phyloP scores from a whole-genome alignment of 2,888 invertebrate genomes.

The Acanthosepion esculentum region DNA sequence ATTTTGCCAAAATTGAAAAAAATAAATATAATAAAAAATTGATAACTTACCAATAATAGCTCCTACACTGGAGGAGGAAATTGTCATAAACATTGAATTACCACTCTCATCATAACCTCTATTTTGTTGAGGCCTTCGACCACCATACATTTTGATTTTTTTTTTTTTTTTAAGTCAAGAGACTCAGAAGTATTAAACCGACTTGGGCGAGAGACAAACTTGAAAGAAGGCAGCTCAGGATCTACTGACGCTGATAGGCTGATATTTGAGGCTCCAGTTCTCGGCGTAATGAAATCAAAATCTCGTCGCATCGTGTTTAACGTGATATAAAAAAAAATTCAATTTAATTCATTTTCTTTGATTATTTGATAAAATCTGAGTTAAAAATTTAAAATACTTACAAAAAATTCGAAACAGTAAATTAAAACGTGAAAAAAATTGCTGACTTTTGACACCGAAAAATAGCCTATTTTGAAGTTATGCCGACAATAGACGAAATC shows the following conservation, averaged over 20 bases:
- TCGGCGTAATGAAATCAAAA: neutral
- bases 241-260: neutral
- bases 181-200: neutral
- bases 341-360: neutral
- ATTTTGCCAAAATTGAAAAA: neutral
- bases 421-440: neutral
- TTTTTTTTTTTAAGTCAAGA: neutral
- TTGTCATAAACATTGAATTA: conserved; percentile 33
- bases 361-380: neutral
- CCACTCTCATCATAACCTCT: neutral
- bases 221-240: neutral
- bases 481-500: neutral
- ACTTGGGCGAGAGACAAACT: too few relatives aligned
- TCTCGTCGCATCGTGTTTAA: neutral
- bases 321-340: neutral
- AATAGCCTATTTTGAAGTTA: neutral
- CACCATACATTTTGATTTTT: neutral
- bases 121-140: neutral
- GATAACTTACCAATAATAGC: neutral
- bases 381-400: neutral
- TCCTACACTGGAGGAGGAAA: neutral
- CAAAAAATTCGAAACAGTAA: neutral
- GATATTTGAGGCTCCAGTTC: neutral
- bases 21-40: neutral
- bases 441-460: neutral